Percentiles rank a stretch among this genome's conserved stretches.
These are phyloP conservation scores for Colletes gigas DNA, from an alignment of 1,140 invertebrate species.

Conservation along the genomic window DNA sequence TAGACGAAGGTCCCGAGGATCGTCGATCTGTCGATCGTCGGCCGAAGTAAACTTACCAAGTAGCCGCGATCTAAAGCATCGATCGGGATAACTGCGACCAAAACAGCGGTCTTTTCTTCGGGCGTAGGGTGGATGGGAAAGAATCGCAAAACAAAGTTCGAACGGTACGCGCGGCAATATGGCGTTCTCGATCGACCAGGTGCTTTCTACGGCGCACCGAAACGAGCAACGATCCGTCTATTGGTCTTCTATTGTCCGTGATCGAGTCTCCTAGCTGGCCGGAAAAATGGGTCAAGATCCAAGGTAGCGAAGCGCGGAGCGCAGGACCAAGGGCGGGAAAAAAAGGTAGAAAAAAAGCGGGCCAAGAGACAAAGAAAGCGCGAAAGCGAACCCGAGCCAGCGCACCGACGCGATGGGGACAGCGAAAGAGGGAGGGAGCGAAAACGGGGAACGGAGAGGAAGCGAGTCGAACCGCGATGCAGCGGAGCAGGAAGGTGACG, in stretches of 20 bases:
- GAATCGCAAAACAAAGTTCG: not conserved
- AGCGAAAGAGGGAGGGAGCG: not conserved
- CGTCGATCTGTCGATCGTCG: not conserved
- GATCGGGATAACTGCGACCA: too few relatives aligned
- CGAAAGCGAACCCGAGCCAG: not conserved
- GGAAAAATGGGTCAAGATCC: conserved; percentile 61
- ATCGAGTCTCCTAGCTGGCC: not conserved
- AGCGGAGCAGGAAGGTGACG: conserved; percentile 51
- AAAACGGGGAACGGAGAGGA: conserved; percentile 17
- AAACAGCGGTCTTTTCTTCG: too few relatives aligned
- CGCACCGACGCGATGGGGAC: too few relatives aligned
- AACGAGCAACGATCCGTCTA: not conserved
- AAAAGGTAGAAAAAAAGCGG: conserved; percentile 27
- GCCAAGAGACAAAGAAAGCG: not conserved
- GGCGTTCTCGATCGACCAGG: not conserved
- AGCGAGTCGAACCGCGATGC: conserved; percentile 27
- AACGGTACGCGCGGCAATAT: not conserved
- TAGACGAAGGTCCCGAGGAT: too few relatives aligned
- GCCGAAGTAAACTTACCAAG: too few relatives aligned
- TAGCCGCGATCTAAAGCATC: too few relatives aligned
- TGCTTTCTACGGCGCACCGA: not conserved
- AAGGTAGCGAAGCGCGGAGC: conserved; percentile 23
- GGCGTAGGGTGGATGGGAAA: too few relatives aligned
- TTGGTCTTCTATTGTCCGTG: not conserved
- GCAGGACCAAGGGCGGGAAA: conserved; percentile 43